Conservation (phyloP, 2,113 vertebrate genomes). For the Eurystomus gularis region DNA sequence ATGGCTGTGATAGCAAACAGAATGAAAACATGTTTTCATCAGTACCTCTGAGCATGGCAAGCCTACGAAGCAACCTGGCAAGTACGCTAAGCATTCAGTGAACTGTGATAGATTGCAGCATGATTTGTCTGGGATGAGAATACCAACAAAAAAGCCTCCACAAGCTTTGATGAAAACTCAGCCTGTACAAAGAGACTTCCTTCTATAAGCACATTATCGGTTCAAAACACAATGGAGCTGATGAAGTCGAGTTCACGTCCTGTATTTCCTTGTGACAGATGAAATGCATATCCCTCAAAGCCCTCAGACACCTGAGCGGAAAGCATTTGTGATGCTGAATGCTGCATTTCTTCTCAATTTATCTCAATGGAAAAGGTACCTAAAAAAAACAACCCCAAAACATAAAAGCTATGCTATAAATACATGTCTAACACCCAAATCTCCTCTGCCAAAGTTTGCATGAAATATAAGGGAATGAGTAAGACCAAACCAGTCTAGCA, state of each 20-base stretch:
- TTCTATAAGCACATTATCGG: slow-evolving; percentile 10
- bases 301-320: background rate
- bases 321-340: background rate
- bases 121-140: slow-evolving; percentile 37
- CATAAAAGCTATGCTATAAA: background rate
- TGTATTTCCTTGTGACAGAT: background rate
- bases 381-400: background rate
- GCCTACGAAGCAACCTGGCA: slow-evolving; percentile 4
- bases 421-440: background rate
- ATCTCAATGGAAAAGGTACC: background rate
- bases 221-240: background rate
- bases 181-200: background rate
- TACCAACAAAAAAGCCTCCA: background rate
- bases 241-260: background rate
- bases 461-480: background rate
- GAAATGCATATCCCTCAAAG: background rate
- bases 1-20: background rate
- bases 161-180: background rate
- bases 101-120: slow-evolving; percentile 6
- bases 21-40: slow-evolving; percentile 53
- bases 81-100: background rate
- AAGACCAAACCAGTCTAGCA: background rate
- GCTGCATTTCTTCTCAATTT: background rate
- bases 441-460: background rate
- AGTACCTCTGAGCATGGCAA: background rate